These are phyloP conservation scores for Corydoras sp. DNA, from an alignment of 2,113 vertebrate genomes.

Conservation along the genomic window DNA sequence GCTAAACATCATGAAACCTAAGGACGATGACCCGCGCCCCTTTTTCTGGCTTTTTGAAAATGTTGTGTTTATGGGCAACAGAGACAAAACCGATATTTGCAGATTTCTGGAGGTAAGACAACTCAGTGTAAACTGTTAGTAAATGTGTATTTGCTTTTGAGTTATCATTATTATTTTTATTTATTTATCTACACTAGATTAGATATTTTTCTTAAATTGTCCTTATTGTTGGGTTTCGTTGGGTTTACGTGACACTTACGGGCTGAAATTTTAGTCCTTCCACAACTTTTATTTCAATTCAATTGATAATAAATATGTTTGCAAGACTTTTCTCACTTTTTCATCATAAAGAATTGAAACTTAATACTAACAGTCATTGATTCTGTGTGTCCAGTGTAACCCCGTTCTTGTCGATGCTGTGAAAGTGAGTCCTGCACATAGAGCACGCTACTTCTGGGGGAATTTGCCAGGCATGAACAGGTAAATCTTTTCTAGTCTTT, in stretches of 20 bases:
- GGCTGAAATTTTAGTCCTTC: too few relatives aligned
- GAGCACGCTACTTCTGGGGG: constrained; percentile 89
- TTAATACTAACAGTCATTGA: background rate
- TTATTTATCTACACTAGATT: too few relatives aligned
- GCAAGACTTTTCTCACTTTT: background rate
- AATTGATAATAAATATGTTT: too few relatives aligned
- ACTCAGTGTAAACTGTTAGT: background rate
- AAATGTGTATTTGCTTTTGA: background rate
- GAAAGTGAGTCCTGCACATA: constrained; percentile 83
- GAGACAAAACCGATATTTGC: constrained; percentile 83
- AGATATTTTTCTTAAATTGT: too few relatives aligned
- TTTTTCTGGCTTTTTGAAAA: constrained; percentile 98
- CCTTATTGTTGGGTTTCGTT: too few relatives aligned
- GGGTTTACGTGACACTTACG: too few relatives aligned
- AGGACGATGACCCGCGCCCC: constrained; percentile 73
- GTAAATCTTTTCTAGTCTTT: constrained; percentile 49
- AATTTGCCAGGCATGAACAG: constrained; percentile 95
- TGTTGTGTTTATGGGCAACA: constrained; percentile 82
- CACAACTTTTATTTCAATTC: too few relatives aligned
- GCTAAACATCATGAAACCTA: constrained; percentile 80
- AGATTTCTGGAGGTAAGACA: constrained; percentile 83
- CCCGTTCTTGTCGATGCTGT: constrained; percentile 87
- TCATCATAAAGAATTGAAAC: background rate
- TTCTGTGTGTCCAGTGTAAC: constrained; percentile 72
- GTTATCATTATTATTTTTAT: background rate